Percentiles rank a stretch among this genome's conserved stretches.
Conservation (phyloP, 2,113 vertebrate species). For the Atrichornis clamosus region DNA sequence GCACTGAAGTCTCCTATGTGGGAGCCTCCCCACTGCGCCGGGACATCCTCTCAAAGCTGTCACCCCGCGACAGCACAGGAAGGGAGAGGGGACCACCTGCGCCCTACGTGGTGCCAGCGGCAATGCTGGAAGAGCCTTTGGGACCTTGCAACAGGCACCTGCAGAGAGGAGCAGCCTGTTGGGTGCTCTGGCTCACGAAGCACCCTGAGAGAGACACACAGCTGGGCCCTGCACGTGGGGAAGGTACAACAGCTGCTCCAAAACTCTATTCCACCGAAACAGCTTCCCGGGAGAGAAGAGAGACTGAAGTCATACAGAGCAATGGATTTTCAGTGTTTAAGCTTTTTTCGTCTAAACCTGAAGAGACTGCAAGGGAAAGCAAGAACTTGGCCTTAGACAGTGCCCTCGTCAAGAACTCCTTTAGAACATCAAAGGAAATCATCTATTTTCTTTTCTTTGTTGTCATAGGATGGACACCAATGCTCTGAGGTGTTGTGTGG, state of each 20-base stretch:
- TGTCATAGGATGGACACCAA: neutral
- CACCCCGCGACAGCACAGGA: too few relatives aligned
- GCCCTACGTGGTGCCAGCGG: fast-evolving
- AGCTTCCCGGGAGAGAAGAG: neutral
- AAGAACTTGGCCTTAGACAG: neutral
- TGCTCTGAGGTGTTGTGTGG: neutral
- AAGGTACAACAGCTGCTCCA: neutral
- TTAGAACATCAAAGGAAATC: neutral
- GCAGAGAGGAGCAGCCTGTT: neutral
- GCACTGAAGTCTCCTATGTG: neutral
- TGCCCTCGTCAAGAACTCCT: neutral
- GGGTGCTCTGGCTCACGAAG: neutral
- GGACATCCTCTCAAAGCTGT: neutral
- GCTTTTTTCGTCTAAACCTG: neutral
- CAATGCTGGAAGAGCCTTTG: neutral
- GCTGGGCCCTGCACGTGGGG: neutral
- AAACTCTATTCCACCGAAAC: neutral
- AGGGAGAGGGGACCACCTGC: neutral
- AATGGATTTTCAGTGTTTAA: neutral
- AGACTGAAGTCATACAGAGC: neutral
- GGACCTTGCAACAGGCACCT: neutral
- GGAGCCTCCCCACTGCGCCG: neutral
- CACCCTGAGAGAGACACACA: fast-evolving
- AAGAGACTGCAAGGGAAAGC: neutral
- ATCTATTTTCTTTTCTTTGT: neutral